Percentiles rank a stretch among this genome's conserved stretches.
Evolutionary conservation across 2,888 invertebrate genomes (phyloP).

Genomic region (Caenorhabditis virilis): DNA sequence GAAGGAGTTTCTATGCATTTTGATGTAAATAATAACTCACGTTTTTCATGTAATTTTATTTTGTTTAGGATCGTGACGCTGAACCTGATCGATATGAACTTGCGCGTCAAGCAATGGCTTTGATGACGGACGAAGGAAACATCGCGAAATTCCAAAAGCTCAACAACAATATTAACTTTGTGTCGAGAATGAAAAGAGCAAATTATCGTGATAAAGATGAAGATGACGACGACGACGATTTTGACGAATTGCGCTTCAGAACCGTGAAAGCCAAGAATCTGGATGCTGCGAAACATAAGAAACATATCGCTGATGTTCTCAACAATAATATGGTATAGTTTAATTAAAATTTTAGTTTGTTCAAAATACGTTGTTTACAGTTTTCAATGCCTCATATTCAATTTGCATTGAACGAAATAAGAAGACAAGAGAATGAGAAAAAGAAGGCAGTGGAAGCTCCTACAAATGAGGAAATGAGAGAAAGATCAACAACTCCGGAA

Average conservation of each 20-base stretch:
- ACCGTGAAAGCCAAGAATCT: constrained; percentile 17
- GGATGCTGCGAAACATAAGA: constrained; percentile 31
- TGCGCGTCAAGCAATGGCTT: too few relatives aligned
- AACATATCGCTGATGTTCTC: constrained; percentile 25
- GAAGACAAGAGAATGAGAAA: too few relatives aligned
- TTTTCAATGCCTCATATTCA: constrained; percentile 24
- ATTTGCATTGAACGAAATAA: constrained; percentile 1
- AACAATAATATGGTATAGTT: constrained; percentile 2
- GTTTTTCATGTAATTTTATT: too few relatives aligned
- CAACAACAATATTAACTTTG: too few relatives aligned
- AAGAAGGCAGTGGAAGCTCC: not conserved
- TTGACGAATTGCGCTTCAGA: not conserved
- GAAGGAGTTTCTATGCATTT: too few relatives aligned
- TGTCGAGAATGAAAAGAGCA: too few relatives aligned
- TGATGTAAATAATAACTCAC: too few relatives aligned
- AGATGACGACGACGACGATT: constrained; percentile 23
- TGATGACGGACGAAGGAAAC: too few relatives aligned
- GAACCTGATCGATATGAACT: too few relatives aligned
- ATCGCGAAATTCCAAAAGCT: too few relatives aligned
- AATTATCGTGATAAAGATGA: too few relatives aligned
- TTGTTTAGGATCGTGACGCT: too few relatives aligned
- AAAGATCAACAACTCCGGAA: not conserved
- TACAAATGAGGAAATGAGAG: not conserved
- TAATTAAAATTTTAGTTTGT: not conserved
- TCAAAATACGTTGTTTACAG: not conserved